Evolutionary conservation across 2,888 invertebrate species (phyloP), one percentile per base, ranked within the genome.

Genomic region (Scaptomyza reducta): DNA sequence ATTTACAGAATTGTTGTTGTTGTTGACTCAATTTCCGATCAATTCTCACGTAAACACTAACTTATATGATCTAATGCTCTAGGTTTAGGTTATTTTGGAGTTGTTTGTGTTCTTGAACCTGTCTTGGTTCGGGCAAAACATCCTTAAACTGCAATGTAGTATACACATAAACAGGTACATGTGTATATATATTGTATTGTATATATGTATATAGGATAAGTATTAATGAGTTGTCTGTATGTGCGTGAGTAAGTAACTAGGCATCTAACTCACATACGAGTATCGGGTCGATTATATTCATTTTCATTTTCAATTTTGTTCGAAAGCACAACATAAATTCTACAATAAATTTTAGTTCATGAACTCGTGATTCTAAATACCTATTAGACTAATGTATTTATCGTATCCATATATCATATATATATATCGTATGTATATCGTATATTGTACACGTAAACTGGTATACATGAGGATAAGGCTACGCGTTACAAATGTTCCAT

Each of bases 401-500:
- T 76, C 67, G 71, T 79, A 71, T 60, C 35, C 63, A 70, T 70
- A 13, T 47, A 47, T 31, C 29, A 9, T 47, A 47, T 47, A 47
- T 33, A 33, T 66, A 40, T 40, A 40, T 16, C 3, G 40, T 40
- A 16, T 57, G 56, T 46, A 56, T 70, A n/a, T n/a, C n/a, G 55
- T 70, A 56, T 75, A 77, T 71, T 72, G 79, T 83, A 82, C 83
- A 85, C 83, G 81, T 87, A 90, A 89, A 90, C 89, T 91, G 90
- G 91, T 91, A 91, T 91, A 91, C 91, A 90, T 90, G 83, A 80
- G 84, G 87, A 89, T 91, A 91, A 91, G 91, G 91, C 91, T 91
- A 90, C 90, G 87, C 88, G 89, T 90, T 90, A 87, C 87, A 84
- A 78, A 78, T 87, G 77, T 79, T 78, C 84, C 81, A 85, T 84